Base-by-base conservation (phyloP, 2,113 vertebrate species). In the Tragulus kanchil region DNA sequence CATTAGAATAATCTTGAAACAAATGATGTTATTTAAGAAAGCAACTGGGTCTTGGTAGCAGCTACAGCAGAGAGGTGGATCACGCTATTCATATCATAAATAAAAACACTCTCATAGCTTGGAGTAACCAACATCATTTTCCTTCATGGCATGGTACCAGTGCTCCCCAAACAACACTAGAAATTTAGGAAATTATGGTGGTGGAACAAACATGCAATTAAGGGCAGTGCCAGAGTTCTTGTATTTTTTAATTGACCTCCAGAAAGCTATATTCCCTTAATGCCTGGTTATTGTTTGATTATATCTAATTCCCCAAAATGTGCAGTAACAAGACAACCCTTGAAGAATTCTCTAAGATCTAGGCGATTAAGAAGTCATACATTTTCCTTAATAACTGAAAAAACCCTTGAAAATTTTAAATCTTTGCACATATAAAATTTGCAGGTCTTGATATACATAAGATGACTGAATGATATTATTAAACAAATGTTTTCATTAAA, bases 401-500 rank as follows among this genome's bases (percentile, higher is more conserved):
- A 28, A 56, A n/a, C n/a, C n/a, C n/a, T n/a, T n/a, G n/a, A n/a
- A n/a, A n/a, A n/a, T n/a, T n/a, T n/a, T n/a, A n/a, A n/a, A n/a
- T n/a, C n/a, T n/a, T n/a, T n/a, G n/a, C n/a, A n/a, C n/a, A n/a
- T n/a, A n/a, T n/a, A n/a, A n/a, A n/a, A n/a, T n/a, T n/a, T 73
- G 4, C 4, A 8, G 7, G 56, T 82, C 54, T 89, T 92, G 42
- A 15, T 92, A 90, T 14, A 61, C 42, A 75, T 31, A 6, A 5
- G 12, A 58, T 45, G 6, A 54, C 1, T 75, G 16, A 56, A 73
- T 36, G 9, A 92, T 85, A 77, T 81, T 64, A 77, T 42, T 85
- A 64, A 91, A 25, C 3, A 23, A 83, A 83, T 79, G 61, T 14
- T n/a, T 89, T 93, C 65, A 90, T 89, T 83, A 94, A 95, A 36